A percentile compares a stretch with the other conserved stretches of the same genome.
Evolutionary conservation across 1,140 invertebrate genomes (phyloP).

Genomic region (Scaptomyza pallida): DNA sequence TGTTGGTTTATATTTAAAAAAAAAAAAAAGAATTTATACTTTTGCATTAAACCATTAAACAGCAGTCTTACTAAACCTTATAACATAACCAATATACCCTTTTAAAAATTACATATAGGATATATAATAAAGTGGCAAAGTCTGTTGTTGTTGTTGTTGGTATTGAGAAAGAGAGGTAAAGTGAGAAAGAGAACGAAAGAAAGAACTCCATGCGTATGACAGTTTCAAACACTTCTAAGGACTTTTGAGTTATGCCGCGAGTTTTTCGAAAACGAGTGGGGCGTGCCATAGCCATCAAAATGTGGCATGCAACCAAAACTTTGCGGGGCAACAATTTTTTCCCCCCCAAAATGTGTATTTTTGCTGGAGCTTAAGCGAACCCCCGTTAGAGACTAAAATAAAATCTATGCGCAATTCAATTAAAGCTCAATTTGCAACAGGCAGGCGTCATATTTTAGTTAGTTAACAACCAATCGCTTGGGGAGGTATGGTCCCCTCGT

Average conservation of each 20-base stretch:
- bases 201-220: constrained; percentile 66
- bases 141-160: constrained; percentile 42
- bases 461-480: constrained; percentile 52
- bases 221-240: constrained; percentile 74
- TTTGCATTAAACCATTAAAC: too few species aligned
- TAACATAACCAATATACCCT: constrained; percentile 2
- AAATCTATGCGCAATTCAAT: constrained; percentile 80
- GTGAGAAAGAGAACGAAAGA: constrained; percentile 7
- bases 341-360: too few species aligned
- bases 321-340: constrained; percentile 2
- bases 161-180: constrained; percentile 6
- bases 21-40: too few species aligned
- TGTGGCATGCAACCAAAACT: constrained; percentile 34
- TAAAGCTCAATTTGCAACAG: constrained; percentile 79
- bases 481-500: too few species aligned
- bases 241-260: constrained; percentile 60
- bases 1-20: too few species aligned
- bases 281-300: constrained; percentile 36
- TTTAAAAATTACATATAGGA: background rate
- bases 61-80: background rate
- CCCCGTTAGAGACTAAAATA: constrained; percentile 9
- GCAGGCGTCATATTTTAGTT: constrained; percentile 72
- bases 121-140: constrained; percentile 57
- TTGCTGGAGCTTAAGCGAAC: background rate
- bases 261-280: constrained; percentile 20